Conservation (phyloP, 2,113 vertebrate species). For the Myrmecophaga tridactyla region DNA sequence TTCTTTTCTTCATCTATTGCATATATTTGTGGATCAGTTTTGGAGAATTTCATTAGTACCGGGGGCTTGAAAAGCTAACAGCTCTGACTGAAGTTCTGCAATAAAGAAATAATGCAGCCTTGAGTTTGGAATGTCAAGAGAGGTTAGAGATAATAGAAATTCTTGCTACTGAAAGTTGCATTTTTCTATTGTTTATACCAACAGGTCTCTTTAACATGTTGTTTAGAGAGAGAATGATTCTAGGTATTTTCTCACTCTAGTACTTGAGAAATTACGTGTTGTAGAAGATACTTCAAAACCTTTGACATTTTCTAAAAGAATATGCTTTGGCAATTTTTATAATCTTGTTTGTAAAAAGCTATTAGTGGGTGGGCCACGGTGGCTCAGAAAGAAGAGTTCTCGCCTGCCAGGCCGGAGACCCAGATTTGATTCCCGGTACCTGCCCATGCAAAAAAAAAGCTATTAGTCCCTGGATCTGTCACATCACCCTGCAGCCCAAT, state of each 20-base stretch:
- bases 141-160: constrained; percentile 91
- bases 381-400: too few relatives aligned
- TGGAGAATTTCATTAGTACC: constrained; percentile 84
- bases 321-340: constrained; percentile 86
- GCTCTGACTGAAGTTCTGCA: constrained; percentile 84
- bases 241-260: neutral
- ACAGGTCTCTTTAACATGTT: constrained; percentile 75
- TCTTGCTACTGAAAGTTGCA: constrained; percentile 93
- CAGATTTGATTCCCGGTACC: too few relatives aligned
- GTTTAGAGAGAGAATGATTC: neutral
- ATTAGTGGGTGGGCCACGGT: too few relatives aligned
- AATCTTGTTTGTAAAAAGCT: too few relatives aligned
- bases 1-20: constrained; percentile 12
- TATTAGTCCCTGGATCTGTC: constrained; percentile 91
- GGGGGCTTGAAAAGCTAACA: constrained; percentile 80
- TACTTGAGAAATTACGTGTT: constrained; percentile 74
- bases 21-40: constrained; percentile 23
- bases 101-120: constrained; percentile 95
- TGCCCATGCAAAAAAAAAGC: constrained; percentile 93
- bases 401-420: too few relatives aligned
- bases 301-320: constrained; percentile 98
- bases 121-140: constrained; percentile 95
- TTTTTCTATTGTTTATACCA: constrained; percentile 86
- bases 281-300: constrained; percentile 95
- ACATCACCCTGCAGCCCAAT: constrained; percentile 91